Base-by-base conservation (phyloP, 2,113 vertebrate genomes). In the Ceyx melanurus region DNA sequence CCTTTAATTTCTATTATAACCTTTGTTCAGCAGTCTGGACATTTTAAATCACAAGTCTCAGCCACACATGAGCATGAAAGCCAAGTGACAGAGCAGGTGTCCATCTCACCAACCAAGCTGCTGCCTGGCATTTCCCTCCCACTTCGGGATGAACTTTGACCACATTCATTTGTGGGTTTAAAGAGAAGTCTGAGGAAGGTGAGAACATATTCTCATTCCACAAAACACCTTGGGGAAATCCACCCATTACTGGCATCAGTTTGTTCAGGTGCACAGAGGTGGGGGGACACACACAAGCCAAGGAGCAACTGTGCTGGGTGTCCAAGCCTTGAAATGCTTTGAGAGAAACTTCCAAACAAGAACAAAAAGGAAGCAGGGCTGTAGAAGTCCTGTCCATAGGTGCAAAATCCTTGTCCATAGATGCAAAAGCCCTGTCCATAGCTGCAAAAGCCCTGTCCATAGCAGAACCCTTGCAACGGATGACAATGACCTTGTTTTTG, bases 191-290 rank as follows among this genome's bases (percentile, higher is more conserved):
- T 68, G 62, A 86, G 40, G 81, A 84, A 75, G 48, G 65, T 35
- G 35, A 75, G 26, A 89, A 90, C 70, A 96, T 84, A 70, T 93
- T 91, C 53, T 89, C 40, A 78, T 90, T 92, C 83, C 73, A 77
- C 35, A 86, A 75, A 74, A 78, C 0, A 2, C 37, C 40, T 91
- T 43, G 42, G 40, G 66, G 61, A 92, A 82, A 92, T 75, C 35
- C 57, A 92, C 48, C 35, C 19, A 2, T 45, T 45, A 15, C 11
- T 66, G 28, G 35, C 57, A 87, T 82, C 64, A 45, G 54, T 75
- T 85, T 92, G 45, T 57, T 91, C 71, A 91, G 89, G 89, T 93
- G 74, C 48, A 50, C 10, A 0, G 10, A 11, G 37, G 37, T 5
- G 10, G 2, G 12, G 26, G 8, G 13, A 37, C 37, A 37, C 13